Conservation (phyloP, 1,140 invertebrate genomes). For the Lordiphosa stackelbergi region DNA sequence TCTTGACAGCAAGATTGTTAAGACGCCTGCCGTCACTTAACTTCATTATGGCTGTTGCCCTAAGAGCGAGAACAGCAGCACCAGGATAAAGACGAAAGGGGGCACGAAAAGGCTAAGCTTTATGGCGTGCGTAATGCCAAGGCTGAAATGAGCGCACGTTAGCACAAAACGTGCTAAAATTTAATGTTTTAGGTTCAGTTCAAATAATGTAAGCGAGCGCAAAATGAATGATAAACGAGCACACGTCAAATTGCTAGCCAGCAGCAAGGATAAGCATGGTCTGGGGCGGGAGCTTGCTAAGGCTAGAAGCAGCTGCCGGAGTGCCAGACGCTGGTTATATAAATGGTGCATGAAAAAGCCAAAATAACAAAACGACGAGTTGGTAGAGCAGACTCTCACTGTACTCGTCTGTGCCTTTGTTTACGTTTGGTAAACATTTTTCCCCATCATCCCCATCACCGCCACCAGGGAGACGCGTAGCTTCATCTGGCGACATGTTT, state of each 20-base stretch:
- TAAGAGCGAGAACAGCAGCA: background rate
- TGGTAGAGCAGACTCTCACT: background rate
- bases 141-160: conserved; percentile 68
- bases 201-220: conserved; percentile 70
- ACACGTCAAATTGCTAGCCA: conserved; percentile 69
- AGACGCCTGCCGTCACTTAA: conserved; percentile 66
- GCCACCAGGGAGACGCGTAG: background rate
- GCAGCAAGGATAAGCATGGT: background rate
- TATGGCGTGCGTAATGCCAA: conserved; percentile 73
- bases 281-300: no score
- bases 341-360: conserved; percentile 75
- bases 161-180: conserved; percentile 69
- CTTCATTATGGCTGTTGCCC: conserved; percentile 61
- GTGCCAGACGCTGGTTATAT: conserved; percentile 57
- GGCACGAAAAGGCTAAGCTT: conserved; percentile 58
- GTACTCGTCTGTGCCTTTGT: conserved; percentile 23
- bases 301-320: conserved; percentile 49
- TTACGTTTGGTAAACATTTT: conserved; percentile 62
- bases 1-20: conserved; percentile 51
- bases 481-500: conserved; percentile 23
- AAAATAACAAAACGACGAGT: conserved; percentile 63
- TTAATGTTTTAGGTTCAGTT: conserved; percentile 64
- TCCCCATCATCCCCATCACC: background rate
- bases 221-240: conserved; percentile 76
- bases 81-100: background rate